Evolutionary conservation across 2,888 invertebrate genomes (phyloP), one percentile per base, ranked within the genome.

Genomic region (Polia nebulosa): DNA sequence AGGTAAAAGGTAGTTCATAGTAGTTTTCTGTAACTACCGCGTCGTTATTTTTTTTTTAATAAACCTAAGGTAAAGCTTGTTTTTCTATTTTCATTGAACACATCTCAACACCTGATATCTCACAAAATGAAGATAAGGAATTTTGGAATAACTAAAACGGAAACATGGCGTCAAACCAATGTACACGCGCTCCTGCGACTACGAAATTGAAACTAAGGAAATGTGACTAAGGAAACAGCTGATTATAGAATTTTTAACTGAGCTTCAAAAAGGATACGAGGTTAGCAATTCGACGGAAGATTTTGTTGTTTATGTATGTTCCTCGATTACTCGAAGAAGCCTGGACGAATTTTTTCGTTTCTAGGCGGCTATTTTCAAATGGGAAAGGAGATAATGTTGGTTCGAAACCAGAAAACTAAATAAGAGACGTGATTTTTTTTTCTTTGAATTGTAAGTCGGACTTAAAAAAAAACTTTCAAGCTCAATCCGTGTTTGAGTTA

Each of bases 31-130:
- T 36, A 61, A 49, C 20, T 25, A 27, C 3, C 25, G 15, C 20
- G 29, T 59, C 49, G 49, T 63, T 45, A 77, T 2, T 11, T 44
- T 41, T 41, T n/a, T n/a, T 22, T 52, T 51, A 11, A 55, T 53
- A 68, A 61, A 45, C 9, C 44, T 47, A 66, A 66, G 59, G 59
- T 67, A 39, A 60, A 15, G 27, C n/a, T 39, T 15, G 0, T 22
- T 65, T 34, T n/a, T 20, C 1, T 44, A n/a, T 4, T 20, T 44
- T 41, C 17, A n/a, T 41, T 7, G 6, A 41, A 8, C 39, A n/a
- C 17, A 7, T 41, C 39, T 17, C 39, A n/a, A 5, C n/a, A n/a
- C 2, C 7, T 17, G 15, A 36, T 36, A 17, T 17, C 6, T 6
- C 17, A 39, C 7, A 17, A 15, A 17, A 39, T 36, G 2, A 58